Base-by-base conservation (phyloP, 2,797 vertebrate species). In the Notamacropus eugenii region DNA sequence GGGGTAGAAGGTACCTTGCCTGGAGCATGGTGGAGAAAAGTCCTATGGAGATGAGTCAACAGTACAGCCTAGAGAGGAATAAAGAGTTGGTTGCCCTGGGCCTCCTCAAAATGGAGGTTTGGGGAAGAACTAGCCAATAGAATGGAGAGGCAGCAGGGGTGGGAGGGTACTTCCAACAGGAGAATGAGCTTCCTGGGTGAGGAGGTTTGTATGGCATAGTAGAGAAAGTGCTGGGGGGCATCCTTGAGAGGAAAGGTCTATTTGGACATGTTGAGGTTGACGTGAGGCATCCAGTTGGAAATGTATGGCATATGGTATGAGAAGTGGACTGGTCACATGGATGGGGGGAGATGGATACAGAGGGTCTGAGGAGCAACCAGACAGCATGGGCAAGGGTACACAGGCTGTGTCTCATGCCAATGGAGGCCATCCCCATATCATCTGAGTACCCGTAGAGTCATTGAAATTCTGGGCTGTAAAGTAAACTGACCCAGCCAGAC, bases 401-500 rank as follows among this genome's bases (percentile, higher is more conserved):
- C 8, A 24, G 67, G 67, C 3, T 82, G n/a, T 40, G n/a, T 82
- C 19, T 87, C 74, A 27, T 11, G 5, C 74, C 40, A 50, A 24
- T 87, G 74, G 40, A 87, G 22, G 40, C 40, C 2, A 22, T 87
- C 22, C 74, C 74, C 40, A 87, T 19, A 27, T 40, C 67, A 24
- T 40, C 5, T 2, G 67, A 74, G 19, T 40, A 74, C 16, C n/a
- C n/a, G 40, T 9, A 9, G 67, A 40, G 19, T 8, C 67, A 74
- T 74, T 74, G 67, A 74, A 40, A 74, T 74, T 19, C 67, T 74
- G 31, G n/a, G 1, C 74, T 50, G 46, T 46, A 50, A 87, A 87
- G 74, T 87, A 27, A 87, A 87, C 95, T 52, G 92, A 96, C 59
- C 58, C 94, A 50, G 74, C 9, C 59, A 96, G 67, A 96, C 96